Base-by-base conservation (phyloP, 2,113 vertebrate genomes). In the Salvelinus fontinalis region DNA sequence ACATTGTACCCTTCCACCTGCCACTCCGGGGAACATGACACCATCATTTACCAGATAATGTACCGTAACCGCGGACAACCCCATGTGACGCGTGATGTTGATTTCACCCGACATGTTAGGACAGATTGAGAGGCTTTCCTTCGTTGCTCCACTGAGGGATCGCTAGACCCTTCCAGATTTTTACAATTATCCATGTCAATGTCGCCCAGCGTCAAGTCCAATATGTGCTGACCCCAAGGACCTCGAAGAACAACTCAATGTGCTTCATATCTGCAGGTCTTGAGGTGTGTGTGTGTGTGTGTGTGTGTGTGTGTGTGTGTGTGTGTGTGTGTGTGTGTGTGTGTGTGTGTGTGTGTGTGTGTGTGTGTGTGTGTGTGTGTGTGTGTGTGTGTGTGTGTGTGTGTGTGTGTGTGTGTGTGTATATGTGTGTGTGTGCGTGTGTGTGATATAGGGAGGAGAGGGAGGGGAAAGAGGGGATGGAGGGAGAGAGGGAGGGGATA, bases 171-270 rank as follows among this genome's bases (percentile, higher is more conserved):
- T 84, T 64, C 83, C 92, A 92, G 84, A 90, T 92, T 91, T 89
- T 89, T 85, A 86, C 87, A 90, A 93, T 93, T 93, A 93, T 87
- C 68, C 54, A 83, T 87, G 89, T 92, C 86, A 81, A 83, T 83
- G 89, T 84, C 66, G 71, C 77, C 81, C 77, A 92, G 86, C 64
- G 80, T 92, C 90, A 90, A 81, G 83, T 70, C 75, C 77, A 75
- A 82, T 79, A 70, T 88, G 82, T 59, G 22, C 80, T 57, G 80
- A 83, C 83, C 84, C 60, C 75, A 51, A 75, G 16, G 20, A 69
- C 60, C 69, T 65, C 39, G 11, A 49, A 20, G 67, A 22, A 29
- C 44, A 88, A 83, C 14, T 87, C 87, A 85, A 20, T 1, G 3
- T 18, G 75, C 80, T 79, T 75, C 80, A 31, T 44, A 73, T 65